A percentile compares a stretch with the other conserved stretches of the same genome.
Conservation (phyloP, 2,113 vertebrate species). For the Tragelaphus strepsiceros region DNA sequence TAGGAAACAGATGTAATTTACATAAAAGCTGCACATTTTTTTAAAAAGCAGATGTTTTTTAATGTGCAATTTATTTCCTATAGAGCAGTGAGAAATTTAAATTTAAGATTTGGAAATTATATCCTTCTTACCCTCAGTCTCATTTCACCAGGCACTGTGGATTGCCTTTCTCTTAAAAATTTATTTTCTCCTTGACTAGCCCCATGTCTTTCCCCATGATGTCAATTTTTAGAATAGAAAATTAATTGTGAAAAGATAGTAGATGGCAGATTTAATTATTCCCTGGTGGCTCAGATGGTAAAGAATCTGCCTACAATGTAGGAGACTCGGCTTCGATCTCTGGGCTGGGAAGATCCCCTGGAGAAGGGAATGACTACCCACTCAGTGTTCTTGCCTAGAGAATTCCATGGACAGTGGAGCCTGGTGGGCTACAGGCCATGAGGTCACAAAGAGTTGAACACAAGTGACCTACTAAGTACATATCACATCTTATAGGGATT, state of each 20-base stretch:
- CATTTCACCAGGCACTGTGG: neutral
- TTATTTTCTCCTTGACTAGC: neutral
- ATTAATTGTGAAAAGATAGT: neutral
- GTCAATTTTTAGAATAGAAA: neutral
- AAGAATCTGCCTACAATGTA: neutral
- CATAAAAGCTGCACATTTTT: too few species aligned
- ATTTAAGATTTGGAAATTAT: neutral
- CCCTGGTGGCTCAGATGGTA: neutral
- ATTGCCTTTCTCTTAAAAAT: slow-evolving; percentile 15
- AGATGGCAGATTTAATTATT: neutral
- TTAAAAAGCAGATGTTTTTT: too few species aligned
- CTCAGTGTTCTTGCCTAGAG: neutral
- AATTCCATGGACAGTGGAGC: neutral
- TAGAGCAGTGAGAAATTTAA: slow-evolving; percentile 13
- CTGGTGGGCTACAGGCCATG: neutral
- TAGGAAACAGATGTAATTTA: too few species aligned
- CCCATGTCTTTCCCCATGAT: neutral
- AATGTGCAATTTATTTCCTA: slow-evolving; percentile 29
- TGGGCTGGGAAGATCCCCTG: neutral
- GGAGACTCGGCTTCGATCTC: neutral
- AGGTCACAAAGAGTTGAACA: neutral
- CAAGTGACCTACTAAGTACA: neutral
- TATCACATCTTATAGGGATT: neutral
- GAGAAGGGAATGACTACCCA: neutral
- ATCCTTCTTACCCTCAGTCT: neutral